These are phyloP conservation scores for Andrena praecox DNA, from an alignment of 2,888 invertebrate species.

Conservation along the genomic window DNA sequence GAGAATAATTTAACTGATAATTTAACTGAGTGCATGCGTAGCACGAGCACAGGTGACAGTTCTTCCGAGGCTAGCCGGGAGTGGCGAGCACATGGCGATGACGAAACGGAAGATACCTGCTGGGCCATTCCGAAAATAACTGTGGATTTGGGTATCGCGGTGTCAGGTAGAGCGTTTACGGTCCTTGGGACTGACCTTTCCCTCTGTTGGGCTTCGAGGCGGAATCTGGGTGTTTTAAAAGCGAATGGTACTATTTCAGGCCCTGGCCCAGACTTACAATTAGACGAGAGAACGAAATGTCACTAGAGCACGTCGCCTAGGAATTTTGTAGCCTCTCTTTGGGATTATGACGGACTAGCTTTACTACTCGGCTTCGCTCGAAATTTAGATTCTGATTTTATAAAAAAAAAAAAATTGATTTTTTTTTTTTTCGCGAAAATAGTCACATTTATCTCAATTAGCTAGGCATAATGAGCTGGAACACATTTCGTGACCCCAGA, in stretches of 20 bases:
- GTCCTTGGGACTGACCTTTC: slow-evolving; percentile 60
- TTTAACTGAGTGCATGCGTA: no score
- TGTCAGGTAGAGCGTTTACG: slow-evolving; percentile 49
- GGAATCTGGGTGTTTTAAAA: slow-evolving; percentile 9
- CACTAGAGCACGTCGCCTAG: not conserved
- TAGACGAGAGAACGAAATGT: slow-evolving; percentile 26
- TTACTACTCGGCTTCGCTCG: no score
- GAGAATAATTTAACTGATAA: no score
- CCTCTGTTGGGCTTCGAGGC: slow-evolving; percentile 2
- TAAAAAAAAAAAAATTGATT: no score
- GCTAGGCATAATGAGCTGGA: no score
- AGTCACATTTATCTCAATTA: no score
- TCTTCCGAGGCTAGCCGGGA: not conserved
- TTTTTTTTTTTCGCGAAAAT: no score
- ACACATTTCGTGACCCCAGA: no score
- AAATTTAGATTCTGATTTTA: no score
- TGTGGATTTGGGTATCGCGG: slow-evolving; percentile 9
- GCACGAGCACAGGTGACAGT: not conserved
- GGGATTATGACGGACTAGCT: not conserved
- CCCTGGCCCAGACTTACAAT: not conserved
- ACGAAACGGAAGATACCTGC: slow-evolving; percentile 32
- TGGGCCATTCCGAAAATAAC: slow-evolving; percentile 34
- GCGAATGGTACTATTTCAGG: slow-evolving; percentile 2
- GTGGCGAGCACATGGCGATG: slow-evolving; percentile 36
- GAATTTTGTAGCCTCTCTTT: not conserved